A percentile compares a stretch with the other conserved stretches of the same genome.
These are phyloP conservation scores for Oedothorax gibbosus DNA, from an alignment of 1,140 invertebrate genomes.

Conservation along the genomic window DNA sequence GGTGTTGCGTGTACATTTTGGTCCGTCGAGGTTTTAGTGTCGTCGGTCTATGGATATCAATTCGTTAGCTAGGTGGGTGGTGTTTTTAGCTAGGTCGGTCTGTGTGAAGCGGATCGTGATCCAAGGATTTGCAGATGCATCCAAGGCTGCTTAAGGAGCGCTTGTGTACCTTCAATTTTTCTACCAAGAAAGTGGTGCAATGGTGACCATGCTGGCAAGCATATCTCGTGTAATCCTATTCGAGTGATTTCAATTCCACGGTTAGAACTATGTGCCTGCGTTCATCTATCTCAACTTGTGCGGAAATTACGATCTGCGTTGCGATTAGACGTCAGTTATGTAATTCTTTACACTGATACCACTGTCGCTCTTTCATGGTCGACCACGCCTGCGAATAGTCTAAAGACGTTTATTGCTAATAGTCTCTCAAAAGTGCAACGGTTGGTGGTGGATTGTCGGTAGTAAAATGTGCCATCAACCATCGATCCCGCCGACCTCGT, in stretches of 20 bases:
- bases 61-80: no score
- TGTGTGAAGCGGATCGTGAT: no score
- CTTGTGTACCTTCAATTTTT: slow-evolving; percentile 34
- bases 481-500: background rate
- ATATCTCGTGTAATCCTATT: slow-evolving; percentile 47
- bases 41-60: no score
- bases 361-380: slow-evolving; percentile 67
- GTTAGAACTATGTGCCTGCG: slow-evolving; percentile 19
- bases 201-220: slow-evolving; percentile 10
- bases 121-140: slow-evolving; percentile 57
- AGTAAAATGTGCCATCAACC: slow-evolving; percentile 62
- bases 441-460: slow-evolving; percentile 56
- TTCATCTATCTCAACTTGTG: slow-evolving; percentile 27
- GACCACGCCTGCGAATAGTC: slow-evolving; percentile 62
- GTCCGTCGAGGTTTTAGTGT: no score
- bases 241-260: slow-evolving; percentile 37
- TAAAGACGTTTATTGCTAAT: slow-evolving; percentile 69
- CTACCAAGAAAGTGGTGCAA: background rate
- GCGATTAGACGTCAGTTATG: background rate
- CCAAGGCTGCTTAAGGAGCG: slow-evolving; percentile 56
- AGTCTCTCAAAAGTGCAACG: slow-evolving; percentile 67
- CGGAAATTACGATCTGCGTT: background rate
- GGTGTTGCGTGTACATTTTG: no score
- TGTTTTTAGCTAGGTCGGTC: no score
- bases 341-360: slow-evolving; percentile 66